phyloP scores from a whole-genome alignment of 2,888 invertebrate genomes.

The Bombylius discolor region DNA sequence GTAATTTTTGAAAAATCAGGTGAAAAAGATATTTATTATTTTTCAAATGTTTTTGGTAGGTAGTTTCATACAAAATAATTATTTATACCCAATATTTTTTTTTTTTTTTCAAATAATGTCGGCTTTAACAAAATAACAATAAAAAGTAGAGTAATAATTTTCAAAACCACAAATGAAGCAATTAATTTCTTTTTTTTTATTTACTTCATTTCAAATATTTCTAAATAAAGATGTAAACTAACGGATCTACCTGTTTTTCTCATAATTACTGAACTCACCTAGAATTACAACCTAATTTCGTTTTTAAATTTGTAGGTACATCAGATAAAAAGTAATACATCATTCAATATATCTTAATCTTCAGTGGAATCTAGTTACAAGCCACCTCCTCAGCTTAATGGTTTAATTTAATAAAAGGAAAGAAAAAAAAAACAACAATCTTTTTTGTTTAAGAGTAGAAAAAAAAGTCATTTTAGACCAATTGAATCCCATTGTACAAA shows the following conservation, averaged over 20 bases:
- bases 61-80: too few relatives aligned
- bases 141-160: too few relatives aligned
- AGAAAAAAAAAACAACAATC: neutral
- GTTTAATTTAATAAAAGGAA: neutral
- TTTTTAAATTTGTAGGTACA: neutral
- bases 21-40: too few relatives aligned
- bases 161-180: too few relatives aligned
- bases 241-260: neutral
- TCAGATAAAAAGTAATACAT: neutral
- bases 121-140: too few relatives aligned
- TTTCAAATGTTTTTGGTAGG: too few relatives aligned
- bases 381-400: neutral
- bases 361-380: neutral
- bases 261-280: neutral
- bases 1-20: too few relatives aligned
- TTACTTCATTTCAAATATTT: neutral
- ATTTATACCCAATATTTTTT: too few relatives aligned
- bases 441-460: neutral
- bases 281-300: neutral
- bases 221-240: too few relatives aligned
- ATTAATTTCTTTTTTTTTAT: neutral
- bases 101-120: too few relatives aligned
- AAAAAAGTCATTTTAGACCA: neutral
- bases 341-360: neutral
- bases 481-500: constrained; percentile 2